Conservation (phyloP, 2,888 invertebrate genomes). For the Mesorhabditis belari region DNA sequence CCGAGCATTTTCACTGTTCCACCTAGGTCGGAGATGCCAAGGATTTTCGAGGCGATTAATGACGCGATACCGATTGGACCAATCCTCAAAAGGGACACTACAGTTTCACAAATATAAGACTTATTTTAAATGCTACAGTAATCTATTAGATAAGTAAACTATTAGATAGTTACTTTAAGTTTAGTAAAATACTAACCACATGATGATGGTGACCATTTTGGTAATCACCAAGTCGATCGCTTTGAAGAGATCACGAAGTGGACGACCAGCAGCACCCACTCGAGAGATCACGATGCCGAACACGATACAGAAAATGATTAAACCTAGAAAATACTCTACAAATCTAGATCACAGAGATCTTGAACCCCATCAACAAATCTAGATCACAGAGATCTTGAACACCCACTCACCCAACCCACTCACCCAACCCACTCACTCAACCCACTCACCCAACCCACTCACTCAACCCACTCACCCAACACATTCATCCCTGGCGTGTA, state of each 20-base stretch:
- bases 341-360: too few relatives aligned
- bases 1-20: slow-evolving; percentile 63
- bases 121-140: neutral
- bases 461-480: slow-evolving; percentile 59
- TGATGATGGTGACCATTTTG: slow-evolving; percentile 80
- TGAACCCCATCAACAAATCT: too few relatives aligned
- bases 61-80: slow-evolving; percentile 68
- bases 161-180: too few relatives aligned
- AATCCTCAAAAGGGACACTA: slow-evolving; percentile 58
- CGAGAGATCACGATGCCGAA: slow-evolving; percentile 83
- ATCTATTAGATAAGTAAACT: slow-evolving; percentile 4
- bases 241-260: slow-evolving; percentile 71
- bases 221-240: slow-evolving; percentile 82
- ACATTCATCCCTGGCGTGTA: slow-evolving; percentile 64
- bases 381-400: too few relatives aligned
- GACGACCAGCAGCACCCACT: slow-evolving; percentile 71
- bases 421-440: too few relatives aligned
- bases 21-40: slow-evolving; percentile 58
- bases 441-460: too few relatives aligned
- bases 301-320: slow-evolving; percentile 68
- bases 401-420: too few relatives aligned
- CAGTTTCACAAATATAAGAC: neutral
- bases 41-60: slow-evolving; percentile 65
- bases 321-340: slow-evolving; percentile 9
- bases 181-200: slow-evolving; percentile 70